These are phyloP conservation scores for Podarcis raffonei DNA, from an alignment of 2,113 vertebrate genomes.

Conservation along the genomic window DNA sequence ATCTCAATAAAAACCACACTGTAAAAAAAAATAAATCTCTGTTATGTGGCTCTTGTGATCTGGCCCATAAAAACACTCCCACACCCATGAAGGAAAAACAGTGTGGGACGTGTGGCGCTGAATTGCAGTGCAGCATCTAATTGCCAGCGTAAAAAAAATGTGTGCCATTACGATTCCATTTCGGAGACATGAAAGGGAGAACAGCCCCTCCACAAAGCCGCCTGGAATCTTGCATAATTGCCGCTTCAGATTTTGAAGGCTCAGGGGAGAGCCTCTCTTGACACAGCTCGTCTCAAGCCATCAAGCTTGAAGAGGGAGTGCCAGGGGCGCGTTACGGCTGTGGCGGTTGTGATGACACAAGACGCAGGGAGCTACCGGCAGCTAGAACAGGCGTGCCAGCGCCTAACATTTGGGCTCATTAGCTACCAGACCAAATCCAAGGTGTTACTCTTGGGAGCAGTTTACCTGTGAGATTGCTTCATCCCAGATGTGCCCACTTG, in stretches of 20 bases:
- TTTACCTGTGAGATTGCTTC: too few species aligned
- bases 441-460: too few species aligned
- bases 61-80: neutral
- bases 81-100: fast-evolving
- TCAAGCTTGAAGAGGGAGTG: neutral
- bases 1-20: neutral
- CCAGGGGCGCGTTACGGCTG: too few species aligned
- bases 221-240: neutral
- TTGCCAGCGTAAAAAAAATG: fast-evolving
- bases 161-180: neutral
- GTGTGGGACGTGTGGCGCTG: neutral
- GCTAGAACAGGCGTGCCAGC: too few species aligned
- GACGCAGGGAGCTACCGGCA: too few species aligned
- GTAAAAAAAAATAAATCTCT: neutral
- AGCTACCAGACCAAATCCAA: too few species aligned
- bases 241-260: neutral
- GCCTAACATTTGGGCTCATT: too few species aligned
- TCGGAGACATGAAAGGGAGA: neutral
- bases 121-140: constrained; percentile 7
- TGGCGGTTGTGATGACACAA: too few species aligned
- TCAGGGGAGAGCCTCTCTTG: neutral
- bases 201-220: neutral
- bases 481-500: too few species aligned
- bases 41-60: neutral
- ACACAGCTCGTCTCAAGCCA: neutral